phyloP scores from a whole-genome alignment of 2,797 vertebrate genomes.

The Champsocephalus esox region DNA sequence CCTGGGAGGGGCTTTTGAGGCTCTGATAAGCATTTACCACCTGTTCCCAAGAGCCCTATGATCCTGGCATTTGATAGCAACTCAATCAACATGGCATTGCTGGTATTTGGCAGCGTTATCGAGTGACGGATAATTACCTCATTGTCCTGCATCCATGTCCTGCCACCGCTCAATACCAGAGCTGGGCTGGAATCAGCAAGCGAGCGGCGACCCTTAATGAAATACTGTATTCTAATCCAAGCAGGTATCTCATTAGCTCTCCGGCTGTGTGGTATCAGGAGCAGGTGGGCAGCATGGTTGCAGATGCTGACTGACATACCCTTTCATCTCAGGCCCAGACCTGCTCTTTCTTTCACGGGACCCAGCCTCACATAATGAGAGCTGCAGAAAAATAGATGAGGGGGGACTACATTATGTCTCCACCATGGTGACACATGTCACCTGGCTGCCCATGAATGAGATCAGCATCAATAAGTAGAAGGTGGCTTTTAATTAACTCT shows the following conservation, averaged over 20 bases:
- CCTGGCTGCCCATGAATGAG: slow-evolving; percentile 31
- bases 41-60: slow-evolving; percentile 57
- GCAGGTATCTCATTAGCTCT: slow-evolving; percentile 73
- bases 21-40: slow-evolving; percentile 62
- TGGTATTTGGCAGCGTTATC: slow-evolving; percentile 71
- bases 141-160: slow-evolving; percentile 67
- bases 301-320: slow-evolving; percentile 73
- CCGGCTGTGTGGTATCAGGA: slow-evolving; percentile 61
- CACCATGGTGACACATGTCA: slow-evolving; percentile 38
- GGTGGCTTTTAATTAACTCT: not conserved
- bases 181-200: slow-evolving; percentile 41
- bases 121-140: slow-evolving; percentile 73
- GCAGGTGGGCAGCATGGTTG: slow-evolving; percentile 75
- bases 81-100: slow-evolving; percentile 65
- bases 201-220: slow-evolving; percentile 61
- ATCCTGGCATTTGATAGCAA: slow-evolving; percentile 71
- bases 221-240: slow-evolving; percentile 70
- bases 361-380: slow-evolving; percentile 40
- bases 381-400: slow-evolving; percentile 38
- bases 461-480: slow-evolving; percentile 19
- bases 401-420: slow-evolving; percentile 23
- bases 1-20: not conserved
- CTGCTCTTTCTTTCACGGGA: slow-evolving; percentile 54
- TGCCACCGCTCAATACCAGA: slow-evolving; percentile 41
- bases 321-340: slow-evolving; percentile 79